A percentile compares a stretch with the other conserved stretches of the same genome.
These are phyloP conservation scores for Drosophila pruinosa DNA, from an alignment of 1,140 invertebrate genomes.

Conservation along the genomic window DNA sequence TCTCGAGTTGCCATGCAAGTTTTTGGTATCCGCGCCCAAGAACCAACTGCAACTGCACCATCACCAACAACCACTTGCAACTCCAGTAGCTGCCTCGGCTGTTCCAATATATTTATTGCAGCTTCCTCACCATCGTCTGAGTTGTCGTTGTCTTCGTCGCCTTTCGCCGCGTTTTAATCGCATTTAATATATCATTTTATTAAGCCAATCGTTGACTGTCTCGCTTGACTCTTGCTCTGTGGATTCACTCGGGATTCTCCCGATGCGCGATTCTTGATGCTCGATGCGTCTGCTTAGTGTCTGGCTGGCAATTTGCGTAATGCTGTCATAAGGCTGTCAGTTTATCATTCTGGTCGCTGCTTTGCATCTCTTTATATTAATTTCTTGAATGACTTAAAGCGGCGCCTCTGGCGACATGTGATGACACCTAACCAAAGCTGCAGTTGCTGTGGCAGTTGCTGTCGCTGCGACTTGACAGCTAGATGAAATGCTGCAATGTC, in stretches of 20 bases:
- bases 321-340: slow-evolving; percentile 79
- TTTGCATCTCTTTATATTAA: slow-evolving; percentile 49
- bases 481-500: slow-evolving; percentile 28
- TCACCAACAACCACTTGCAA: slow-evolving; percentile 11
- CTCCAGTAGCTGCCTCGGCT: slow-evolving; percentile 54
- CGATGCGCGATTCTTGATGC: background rate
- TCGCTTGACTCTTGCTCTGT: slow-evolving; percentile 16
- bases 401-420: slow-evolving; percentile 72
- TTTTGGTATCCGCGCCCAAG: background rate
- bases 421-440: slow-evolving; percentile 60
- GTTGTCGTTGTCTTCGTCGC: slow-evolving; percentile 47
- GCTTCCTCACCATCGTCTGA: slow-evolving; percentile 40
- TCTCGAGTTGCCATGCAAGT: background rate
- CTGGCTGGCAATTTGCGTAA: slow-evolving; percentile 75
- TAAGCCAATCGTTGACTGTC: slow-evolving; percentile 68
- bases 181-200: slow-evolving; percentile 82
- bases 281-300: slow-evolving; percentile 56
- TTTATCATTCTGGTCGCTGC: slow-evolving; percentile 59
- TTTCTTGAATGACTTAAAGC: slow-evolving; percentile 35
- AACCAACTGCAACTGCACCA: background rate
- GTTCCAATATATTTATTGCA: slow-evolving; percentile 78
- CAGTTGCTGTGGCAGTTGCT: background rate
- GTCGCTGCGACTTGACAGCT: slow-evolving; percentile 12
- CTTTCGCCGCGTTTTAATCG: slow-evolving; percentile 65
- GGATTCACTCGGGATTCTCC: background rate